Conservation (phyloP, 2,888 invertebrate genomes). For the Synanthedon andrenaeformis region DNA sequence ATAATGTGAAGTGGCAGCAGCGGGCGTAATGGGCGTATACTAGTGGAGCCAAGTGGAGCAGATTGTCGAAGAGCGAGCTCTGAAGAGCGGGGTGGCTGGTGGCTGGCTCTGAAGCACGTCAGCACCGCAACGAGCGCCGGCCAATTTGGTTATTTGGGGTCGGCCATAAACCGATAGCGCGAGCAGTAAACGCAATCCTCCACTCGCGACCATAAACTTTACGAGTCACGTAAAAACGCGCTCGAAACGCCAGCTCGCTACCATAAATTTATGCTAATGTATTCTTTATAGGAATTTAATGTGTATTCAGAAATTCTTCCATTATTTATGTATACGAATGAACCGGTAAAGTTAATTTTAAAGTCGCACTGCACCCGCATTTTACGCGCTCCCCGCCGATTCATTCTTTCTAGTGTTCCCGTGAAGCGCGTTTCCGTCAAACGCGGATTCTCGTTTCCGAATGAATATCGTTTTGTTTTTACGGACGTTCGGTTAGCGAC, state of each 20-base stretch:
- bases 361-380: conserved; percentile 58
- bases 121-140: conserved; percentile 44
- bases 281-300: conserved; percentile 72
- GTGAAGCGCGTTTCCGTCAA: conserved; percentile 35
- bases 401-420: conserved; percentile 42
- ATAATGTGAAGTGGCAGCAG: conserved; percentile 21
- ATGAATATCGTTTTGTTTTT: conserved; percentile 34
- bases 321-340: conserved; percentile 70
- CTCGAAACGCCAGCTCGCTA: conserved; percentile 66
- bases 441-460: conserved; percentile 31
- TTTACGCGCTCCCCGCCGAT: conserved; percentile 48
- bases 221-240: conserved; percentile 71
- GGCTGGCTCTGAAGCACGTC: conserved; percentile 20
- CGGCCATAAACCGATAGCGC: conserved; percentile 67
- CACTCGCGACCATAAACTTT: conserved; percentile 70
- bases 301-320: conserved; percentile 69
- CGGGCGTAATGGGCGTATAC: conserved; percentile 27
- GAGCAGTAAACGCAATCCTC: conserved; percentile 69
- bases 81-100: conserved; percentile 8
- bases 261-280: conserved; percentile 72
- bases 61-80: conserved; percentile 11
- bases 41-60: conserved; percentile 14
- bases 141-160: conserved; percentile 68
- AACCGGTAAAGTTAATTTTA: conserved; percentile 70
- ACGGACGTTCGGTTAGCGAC: conserved; percentile 18